Percentiles rank a stretch among this genome's conserved stretches.
These are phyloP conservation scores for Tachyglossus aculeatus DNA, from an alignment of 2,797 vertebrate species.

Conservation along the genomic window DNA sequence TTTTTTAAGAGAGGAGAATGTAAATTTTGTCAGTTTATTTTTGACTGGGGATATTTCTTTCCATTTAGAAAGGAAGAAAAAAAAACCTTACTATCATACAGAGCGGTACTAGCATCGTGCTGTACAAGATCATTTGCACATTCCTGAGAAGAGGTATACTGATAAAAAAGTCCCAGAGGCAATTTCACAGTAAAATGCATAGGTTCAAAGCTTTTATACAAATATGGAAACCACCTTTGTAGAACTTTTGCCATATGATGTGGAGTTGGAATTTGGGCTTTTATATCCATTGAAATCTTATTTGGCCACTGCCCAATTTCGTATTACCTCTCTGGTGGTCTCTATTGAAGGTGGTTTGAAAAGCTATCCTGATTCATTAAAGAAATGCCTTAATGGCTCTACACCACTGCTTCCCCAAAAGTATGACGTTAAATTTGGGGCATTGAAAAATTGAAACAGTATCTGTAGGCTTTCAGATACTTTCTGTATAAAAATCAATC, in stretches of 20 bases:
- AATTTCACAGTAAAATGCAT: conserved; percentile 57
- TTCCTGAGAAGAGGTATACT: conserved; percentile 71
- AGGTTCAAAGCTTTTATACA: conserved; percentile 63
- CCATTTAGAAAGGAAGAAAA: conserved; percentile 78
- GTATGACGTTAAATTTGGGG: conserved; percentile 55
- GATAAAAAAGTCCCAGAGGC: conserved; percentile 60
- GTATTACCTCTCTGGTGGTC: conserved; percentile 54
- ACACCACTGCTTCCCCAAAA: conserved; percentile 62
- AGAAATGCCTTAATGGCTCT: conserved; percentile 48
- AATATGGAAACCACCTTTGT: conserved; percentile 50
- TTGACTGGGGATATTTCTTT: conserved; percentile 80
- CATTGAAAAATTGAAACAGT: conserved; percentile 18
- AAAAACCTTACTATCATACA: conserved; percentile 72
- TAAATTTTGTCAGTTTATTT: conserved; percentile 86
- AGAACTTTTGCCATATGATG: conserved; percentile 42
- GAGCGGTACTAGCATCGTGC: conserved; percentile 77
- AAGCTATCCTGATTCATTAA: conserved; percentile 57
- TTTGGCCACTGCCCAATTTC: conserved; percentile 61
- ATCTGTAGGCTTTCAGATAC: conserved; percentile 53
- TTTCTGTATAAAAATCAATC: conserved; percentile 23
- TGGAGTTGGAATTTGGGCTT: conserved; percentile 63
- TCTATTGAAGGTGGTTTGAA: conserved; percentile 64
- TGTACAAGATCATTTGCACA: conserved; percentile 79
- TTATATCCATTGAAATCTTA: conserved; percentile 62
- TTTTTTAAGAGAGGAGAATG: conserved; percentile 90